Conservation (phyloP, 2,888 invertebrate species). For the Drosophila kambysellisi region DNA sequence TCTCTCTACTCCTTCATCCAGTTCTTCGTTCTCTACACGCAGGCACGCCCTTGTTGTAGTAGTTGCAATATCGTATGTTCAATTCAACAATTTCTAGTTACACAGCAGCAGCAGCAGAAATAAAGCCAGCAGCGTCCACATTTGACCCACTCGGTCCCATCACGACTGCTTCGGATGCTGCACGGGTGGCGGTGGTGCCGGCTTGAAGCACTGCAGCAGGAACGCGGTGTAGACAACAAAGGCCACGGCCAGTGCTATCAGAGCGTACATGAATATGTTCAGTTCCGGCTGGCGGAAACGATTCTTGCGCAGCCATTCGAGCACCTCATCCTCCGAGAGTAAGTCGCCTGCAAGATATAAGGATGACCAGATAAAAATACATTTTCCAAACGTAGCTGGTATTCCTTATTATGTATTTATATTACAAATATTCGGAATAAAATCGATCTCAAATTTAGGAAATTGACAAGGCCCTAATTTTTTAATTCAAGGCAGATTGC, state of each 20-base stretch:
- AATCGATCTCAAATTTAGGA: fast-evolving
- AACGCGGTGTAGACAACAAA: conserved; percentile 96
- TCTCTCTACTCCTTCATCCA: conserved; percentile 8
- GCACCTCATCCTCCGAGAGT: conserved; percentile 92
- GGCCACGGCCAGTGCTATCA: conserved; percentile 93
- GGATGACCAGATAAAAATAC: background rate
- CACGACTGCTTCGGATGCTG: conserved; percentile 85
- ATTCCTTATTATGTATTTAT: background rate
- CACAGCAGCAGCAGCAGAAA: conserved; percentile 37
- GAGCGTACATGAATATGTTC: conserved; percentile 97
- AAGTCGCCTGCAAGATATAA: conserved; percentile 88
- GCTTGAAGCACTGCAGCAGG: conserved; percentile 94
- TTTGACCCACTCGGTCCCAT: conserved; percentile 44
- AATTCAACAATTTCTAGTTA: conserved; percentile 37
- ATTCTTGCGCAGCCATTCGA: conserved; percentile 97
- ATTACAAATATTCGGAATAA: background rate
- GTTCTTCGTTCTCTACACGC: conserved; percentile 23
- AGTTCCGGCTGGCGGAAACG: conserved; percentile 96
- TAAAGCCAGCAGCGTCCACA: conserved; percentile 41
- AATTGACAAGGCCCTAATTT: background rate
- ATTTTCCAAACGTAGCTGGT: background rate
- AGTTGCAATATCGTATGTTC: conserved; percentile 35
- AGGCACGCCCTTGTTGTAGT: conserved; percentile 39
- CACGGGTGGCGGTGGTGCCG: conserved; percentile 88
- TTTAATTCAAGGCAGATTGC: background rate